A percentile compares a stretch with the other conserved stretches of the same genome.
Conservation (phyloP, 2,113 vertebrate genomes). For the Illadopsis cleaveri region DNA sequence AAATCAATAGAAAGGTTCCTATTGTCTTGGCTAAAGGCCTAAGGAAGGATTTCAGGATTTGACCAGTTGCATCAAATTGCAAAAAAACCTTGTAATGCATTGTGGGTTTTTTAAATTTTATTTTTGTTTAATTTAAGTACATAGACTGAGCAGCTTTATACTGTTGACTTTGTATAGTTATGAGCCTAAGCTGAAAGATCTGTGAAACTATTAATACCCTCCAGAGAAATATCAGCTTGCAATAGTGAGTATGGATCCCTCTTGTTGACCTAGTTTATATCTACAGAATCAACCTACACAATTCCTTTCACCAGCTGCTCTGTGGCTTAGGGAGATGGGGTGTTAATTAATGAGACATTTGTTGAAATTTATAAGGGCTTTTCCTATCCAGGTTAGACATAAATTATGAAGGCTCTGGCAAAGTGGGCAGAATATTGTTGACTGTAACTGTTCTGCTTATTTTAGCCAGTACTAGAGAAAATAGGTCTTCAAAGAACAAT, state of each 20-base stretch:
- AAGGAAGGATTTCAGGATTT: background rate
- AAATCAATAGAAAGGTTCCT: background rate
- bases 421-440: conserved; percentile 49
- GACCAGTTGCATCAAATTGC: background rate
- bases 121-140: background rate
- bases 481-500: conserved; percentile 57
- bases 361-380: conserved; percentile 65
- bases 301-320: conserved; percentile 70
- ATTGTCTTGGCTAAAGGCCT: background rate
- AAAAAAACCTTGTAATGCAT: background rate
- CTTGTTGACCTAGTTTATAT: conserved; percentile 60
- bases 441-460: conserved; percentile 50
- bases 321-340: conserved; percentile 70
- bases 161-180: conserved; percentile 36
- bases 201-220: conserved; percentile 53
- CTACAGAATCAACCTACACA: conserved; percentile 53
- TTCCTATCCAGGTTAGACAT: conserved; percentile 60
- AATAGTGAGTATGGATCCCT: conserved; percentile 54
- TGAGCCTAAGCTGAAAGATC: conserved; percentile 31
- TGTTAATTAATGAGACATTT: conserved; percentile 75
- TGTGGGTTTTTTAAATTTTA: background rate
- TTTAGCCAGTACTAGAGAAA: conserved; percentile 27
- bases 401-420: conserved; percentile 51
- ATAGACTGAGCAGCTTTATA: background rate
- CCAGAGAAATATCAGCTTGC: conserved; percentile 51